phyloP scores from a whole-genome alignment of 2,888 invertebrate species.

The Drepana falcataria region DNA sequence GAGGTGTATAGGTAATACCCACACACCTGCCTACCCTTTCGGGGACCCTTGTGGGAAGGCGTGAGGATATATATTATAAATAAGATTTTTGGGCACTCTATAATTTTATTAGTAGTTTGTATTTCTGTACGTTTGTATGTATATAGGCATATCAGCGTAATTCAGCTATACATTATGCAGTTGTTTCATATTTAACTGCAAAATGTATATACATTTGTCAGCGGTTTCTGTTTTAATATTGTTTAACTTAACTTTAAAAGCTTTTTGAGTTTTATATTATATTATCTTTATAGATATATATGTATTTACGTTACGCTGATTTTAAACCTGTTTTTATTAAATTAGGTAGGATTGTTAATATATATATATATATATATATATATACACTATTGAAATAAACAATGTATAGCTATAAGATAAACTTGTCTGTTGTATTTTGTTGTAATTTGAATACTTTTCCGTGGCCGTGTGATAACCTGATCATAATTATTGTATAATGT shows the following conservation, averaged over 20 bases:
- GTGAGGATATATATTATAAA: no score
- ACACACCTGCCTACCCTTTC: no score
- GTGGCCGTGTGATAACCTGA: conserved; percentile 47
- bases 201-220: no score
- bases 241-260: not conserved
- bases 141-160: conserved; percentile 5
- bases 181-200: no score
- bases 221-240: no score
- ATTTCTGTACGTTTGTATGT: conserved; percentile 11
- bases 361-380: not conserved
- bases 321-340: not conserved
- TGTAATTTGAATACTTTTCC: conserved; percentile 49
- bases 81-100: conserved; percentile 4
- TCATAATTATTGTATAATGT: conserved; percentile 19
- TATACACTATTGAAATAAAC: no score
- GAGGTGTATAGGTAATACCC: no score
- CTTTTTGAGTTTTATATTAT: not conserved
- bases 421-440: conserved; percentile 20
- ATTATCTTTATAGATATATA: no score
- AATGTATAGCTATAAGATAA: not conserved
- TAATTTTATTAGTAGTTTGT: no score
- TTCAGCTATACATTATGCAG: not conserved
- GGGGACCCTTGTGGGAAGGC: no score
- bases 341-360: not conserved
- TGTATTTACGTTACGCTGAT: no score